A percentile compares a stretch with the other conserved stretches of the same genome.
phyloP scores from a whole-genome alignment of 2,113 vertebrate species.

The Tinamus guttatus region DNA sequence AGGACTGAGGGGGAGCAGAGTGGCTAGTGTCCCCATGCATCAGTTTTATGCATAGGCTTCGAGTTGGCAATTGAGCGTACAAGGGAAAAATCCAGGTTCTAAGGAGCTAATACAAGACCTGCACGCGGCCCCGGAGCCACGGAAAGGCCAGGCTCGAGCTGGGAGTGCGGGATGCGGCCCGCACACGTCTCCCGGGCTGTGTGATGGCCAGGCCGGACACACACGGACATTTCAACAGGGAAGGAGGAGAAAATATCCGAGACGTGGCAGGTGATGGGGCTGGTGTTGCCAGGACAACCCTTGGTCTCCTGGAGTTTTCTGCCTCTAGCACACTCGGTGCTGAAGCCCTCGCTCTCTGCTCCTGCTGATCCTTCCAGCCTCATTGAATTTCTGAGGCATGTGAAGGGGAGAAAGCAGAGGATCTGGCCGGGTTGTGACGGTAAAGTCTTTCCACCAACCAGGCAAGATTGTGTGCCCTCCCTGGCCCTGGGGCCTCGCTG shows the following conservation, averaged over 20 bases:
- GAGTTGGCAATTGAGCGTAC: not conserved
- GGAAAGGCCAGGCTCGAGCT: not conserved
- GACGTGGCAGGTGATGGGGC: not conserved
- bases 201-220: not conserved
- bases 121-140: not conserved
- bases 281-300: not conserved
- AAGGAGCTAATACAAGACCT: not conserved
- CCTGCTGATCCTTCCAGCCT: not conserved
- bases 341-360: accelerated
- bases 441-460: not conserved
- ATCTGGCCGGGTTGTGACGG: not conserved
- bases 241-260: not conserved
- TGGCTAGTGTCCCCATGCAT: too few relatives aligned
- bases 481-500: not conserved
- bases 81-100: not conserved
- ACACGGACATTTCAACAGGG: not conserved
- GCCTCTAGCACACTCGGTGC: not conserved
- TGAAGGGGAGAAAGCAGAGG: not conserved
- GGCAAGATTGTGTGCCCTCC: too few relatives aligned
- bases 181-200: not conserved
- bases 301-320: not conserved
- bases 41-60: too few relatives aligned
- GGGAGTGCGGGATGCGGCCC: not conserved
- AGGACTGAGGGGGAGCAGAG: not conserved
- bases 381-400: not conserved